Conservation (phyloP, 2,888 invertebrate genomes). For the Pyrocoelia pectoralis region DNA sequence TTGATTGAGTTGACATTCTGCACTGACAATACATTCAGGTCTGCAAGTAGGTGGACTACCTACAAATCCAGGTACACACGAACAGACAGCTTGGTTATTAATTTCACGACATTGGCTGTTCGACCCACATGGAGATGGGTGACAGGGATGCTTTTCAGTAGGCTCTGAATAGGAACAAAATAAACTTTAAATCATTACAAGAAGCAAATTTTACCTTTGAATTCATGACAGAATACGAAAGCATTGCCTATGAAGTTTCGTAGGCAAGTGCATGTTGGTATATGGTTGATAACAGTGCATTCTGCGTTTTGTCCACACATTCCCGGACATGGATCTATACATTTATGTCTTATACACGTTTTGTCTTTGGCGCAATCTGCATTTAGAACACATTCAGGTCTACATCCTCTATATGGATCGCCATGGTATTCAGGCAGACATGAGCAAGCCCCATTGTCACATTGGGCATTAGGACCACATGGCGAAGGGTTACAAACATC, state of each 20-base stretch:
- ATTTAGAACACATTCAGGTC: constrained; percentile 83
- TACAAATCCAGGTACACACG: constrained; percentile 70
- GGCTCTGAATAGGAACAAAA: constrained; percentile 29
- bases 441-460: constrained; percentile 76
- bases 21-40: constrained; percentile 74
- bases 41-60: constrained; percentile 73
- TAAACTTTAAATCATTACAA: not conserved
- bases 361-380: constrained; percentile 79
- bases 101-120: constrained; percentile 70
- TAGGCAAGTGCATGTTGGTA: constrained; percentile 67
- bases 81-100: constrained; percentile 73
- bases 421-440: constrained; percentile 81
- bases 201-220: constrained; percentile 45
- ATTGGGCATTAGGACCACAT: constrained; percentile 80
- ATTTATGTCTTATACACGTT: constrained; percentile 82
- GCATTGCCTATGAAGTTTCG: constrained; percentile 74
- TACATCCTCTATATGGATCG: constrained; percentile 78
- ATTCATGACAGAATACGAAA: constrained; percentile 68
- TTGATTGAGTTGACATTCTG: constrained; percentile 71
- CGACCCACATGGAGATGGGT: constrained; percentile 71
- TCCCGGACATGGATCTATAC: constrained; percentile 85
- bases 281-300: constrained; percentile 80
- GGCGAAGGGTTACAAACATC: constrained; percentile 73
- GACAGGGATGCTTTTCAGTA: constrained; percentile 61
- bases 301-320: constrained; percentile 80